Conservation (phyloP, 2,888 invertebrate genomes). For the Isotomurus palustris region DNA sequence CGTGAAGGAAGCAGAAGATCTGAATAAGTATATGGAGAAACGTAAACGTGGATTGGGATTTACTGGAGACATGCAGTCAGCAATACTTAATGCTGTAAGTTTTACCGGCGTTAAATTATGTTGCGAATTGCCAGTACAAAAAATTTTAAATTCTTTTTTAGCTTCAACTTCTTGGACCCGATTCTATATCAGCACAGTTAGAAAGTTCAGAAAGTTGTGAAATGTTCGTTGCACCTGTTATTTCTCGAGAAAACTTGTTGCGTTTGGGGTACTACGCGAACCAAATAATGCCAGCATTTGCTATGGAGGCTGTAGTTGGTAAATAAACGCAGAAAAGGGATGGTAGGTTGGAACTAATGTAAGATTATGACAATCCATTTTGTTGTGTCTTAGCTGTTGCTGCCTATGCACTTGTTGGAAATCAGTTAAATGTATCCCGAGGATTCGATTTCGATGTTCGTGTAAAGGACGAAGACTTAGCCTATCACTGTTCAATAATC, state of each 20-base stretch:
- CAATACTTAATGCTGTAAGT: slow-evolving; percentile 18
- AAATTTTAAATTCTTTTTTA: not conserved
- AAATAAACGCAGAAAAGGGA: slow-evolving; percentile 1
- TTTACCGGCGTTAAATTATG: not conserved
- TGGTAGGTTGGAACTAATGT: not conserved
- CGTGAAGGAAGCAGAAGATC: slow-evolving; percentile 11
- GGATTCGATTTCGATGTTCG: slow-evolving; percentile 14
- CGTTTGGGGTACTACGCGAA: slow-evolving; percentile 29
- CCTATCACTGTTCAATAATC: slow-evolving; percentile 6
- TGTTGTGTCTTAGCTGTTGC: slow-evolving; percentile 16
- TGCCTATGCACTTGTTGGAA: slow-evolving; percentile 17
- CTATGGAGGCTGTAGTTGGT: slow-evolving; percentile 30
- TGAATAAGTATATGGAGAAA: slow-evolving; percentile 1
- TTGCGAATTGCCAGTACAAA: not conserved
- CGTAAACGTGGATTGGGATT: slow-evolving; percentile 32
- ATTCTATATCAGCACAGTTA: too few species aligned
- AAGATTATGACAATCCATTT: not conserved
- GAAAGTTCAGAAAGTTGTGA: not conserved
- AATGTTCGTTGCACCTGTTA: slow-evolving; percentile 1
- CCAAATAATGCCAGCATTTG: slow-evolving; percentile 19
- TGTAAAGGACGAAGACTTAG: slow-evolving; percentile 17
- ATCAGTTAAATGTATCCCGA: slow-evolving; percentile 5
- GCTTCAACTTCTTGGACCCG: slow-evolving; percentile 14
- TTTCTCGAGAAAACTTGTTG: not conserved
- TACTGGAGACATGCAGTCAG: slow-evolving; percentile 15